Evolutionary conservation across 37 sponge, comb jelly and placozoan species (phyloP).

Genomic region (Halichondria panicea): DNA sequence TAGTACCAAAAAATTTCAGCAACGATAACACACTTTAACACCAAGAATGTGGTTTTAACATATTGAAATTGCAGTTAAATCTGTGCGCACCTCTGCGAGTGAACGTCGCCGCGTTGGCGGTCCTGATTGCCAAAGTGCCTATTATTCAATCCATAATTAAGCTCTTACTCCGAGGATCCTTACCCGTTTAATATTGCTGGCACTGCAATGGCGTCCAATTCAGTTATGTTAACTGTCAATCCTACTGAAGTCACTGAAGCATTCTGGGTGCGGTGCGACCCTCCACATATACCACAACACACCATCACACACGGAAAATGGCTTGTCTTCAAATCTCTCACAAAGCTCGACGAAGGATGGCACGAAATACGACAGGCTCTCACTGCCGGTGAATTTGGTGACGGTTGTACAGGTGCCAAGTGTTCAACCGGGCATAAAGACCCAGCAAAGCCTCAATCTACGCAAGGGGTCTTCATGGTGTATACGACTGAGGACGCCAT

Average conservation of each 20-base stretch:
- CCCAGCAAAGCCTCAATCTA: not conserved
- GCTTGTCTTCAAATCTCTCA: constrained; percentile 28
- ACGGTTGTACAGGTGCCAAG: constrained; percentile 35
- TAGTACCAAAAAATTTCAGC: no score
- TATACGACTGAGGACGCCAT: constrained; percentile 46
- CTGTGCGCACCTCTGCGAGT: no score
- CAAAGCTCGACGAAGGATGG: constrained; percentile 35
- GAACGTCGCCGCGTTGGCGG: no score
- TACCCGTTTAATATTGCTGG: no score
- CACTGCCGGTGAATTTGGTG: constrained; percentile 17
- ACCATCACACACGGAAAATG: constrained; percentile 40
- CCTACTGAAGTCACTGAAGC: not conserved
- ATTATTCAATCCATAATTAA: no score
- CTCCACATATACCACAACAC: not conserved
- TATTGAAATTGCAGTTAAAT: no score
- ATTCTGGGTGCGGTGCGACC: not conserved
- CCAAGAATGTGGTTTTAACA: no score
- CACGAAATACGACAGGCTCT: constrained; percentile 13
- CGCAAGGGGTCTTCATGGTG: constrained; percentile 43
- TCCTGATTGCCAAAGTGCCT: no score
- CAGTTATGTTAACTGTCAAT: no score
- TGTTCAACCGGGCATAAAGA: constrained; percentile 16
- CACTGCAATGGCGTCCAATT: no score
- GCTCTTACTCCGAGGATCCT: no score
- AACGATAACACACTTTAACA: no score